A percentile compares a stretch with the other conserved stretches of the same genome.
Conservation (phyloP, 2,113 vertebrate genomes). For the Rhineura floridana region DNA sequence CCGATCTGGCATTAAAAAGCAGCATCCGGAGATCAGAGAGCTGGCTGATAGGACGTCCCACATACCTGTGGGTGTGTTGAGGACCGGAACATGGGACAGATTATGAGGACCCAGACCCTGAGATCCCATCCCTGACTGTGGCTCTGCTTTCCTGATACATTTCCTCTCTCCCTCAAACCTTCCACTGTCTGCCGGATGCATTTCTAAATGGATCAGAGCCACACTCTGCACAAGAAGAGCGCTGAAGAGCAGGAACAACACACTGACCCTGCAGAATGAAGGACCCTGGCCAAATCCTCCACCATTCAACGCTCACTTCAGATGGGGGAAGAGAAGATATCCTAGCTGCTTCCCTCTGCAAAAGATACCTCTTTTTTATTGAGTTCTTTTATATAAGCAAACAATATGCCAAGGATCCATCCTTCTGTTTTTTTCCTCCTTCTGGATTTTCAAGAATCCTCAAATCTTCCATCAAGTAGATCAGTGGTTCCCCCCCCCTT, state of each 20-base stretch:
- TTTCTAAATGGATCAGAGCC: background rate
- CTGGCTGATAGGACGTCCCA: no score
- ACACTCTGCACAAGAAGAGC: background rate
- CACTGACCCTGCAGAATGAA: conserved; percentile 49
- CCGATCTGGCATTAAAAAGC: no score
- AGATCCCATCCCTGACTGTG: background rate
- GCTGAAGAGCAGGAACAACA: background rate
- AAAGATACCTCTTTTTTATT: conserved; percentile 49
- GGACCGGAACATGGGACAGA: no score
- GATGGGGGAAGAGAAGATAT: conserved; percentile 67
- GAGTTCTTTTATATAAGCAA: conserved; percentile 59
- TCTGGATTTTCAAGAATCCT: conserved; percentile 25
- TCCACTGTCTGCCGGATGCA: background rate
- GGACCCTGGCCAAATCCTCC: conserved; percentile 66
- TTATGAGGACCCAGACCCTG: background rate
- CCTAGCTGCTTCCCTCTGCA: conserved; percentile 63
- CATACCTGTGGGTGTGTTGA: no score
- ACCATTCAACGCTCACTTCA: conserved; percentile 35
- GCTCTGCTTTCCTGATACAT: background rate
- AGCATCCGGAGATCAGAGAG: no score
- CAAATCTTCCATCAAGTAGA: accelerated
- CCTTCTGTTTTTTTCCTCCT: accelerated
- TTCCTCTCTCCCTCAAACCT: background rate
- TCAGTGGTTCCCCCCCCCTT: background rate
- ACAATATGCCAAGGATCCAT: conserved; percentile 37